Evolutionary conservation across 2,113 vertebrate species (phyloP), one percentile per base, ranked within the genome.

Genomic region (Tonatia bakeri): DNA sequence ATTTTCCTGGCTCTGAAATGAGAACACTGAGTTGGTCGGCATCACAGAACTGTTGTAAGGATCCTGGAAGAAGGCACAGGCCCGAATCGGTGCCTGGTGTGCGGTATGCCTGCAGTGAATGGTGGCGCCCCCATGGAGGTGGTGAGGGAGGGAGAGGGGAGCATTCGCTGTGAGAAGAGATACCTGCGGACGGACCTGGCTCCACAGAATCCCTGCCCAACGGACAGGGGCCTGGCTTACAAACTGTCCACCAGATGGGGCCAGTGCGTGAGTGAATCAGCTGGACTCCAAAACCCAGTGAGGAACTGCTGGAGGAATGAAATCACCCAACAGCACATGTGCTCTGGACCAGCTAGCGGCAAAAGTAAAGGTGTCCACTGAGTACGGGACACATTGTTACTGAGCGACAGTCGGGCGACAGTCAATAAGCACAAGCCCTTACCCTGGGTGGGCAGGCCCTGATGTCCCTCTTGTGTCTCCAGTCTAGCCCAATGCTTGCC

Each of bases 241-340:
- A 31, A 8, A 45, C 70, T 59, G 16, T n/a, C 56, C 36, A 20
- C 47, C 24, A 80, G 24, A 50, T 70, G 50, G 11, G 90, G 47
- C 20, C 67, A 87, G 28, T 5, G 17, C n/a, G 31, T 12, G 2
- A 67, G 13, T 26, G 36, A 47, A 47, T 75, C 40, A 50, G n/a
- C 0, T 22, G 9, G n/a, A 50, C 61, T 43, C 24, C n/a, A 77
- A 8, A 19, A 17, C 70, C 52, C 15, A 1, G n/a, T 33, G 75
- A 80, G 38, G 43, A 54, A 80, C 50, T 76, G 22, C 14, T 36
- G 20, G 52, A 86, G 45, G n/a, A 80, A n/a, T 31, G n/a, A 87
- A 86, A 36, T 61, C 11, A 47, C 45, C 17, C 86, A 17, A 72
- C 82, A 94, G 47, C 22, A 64, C 59, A 47, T 84, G 76, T 54